Evolutionary conservation across 2,888 invertebrate species (phyloP).

Genomic region (Tinea trinotella): DNA sequence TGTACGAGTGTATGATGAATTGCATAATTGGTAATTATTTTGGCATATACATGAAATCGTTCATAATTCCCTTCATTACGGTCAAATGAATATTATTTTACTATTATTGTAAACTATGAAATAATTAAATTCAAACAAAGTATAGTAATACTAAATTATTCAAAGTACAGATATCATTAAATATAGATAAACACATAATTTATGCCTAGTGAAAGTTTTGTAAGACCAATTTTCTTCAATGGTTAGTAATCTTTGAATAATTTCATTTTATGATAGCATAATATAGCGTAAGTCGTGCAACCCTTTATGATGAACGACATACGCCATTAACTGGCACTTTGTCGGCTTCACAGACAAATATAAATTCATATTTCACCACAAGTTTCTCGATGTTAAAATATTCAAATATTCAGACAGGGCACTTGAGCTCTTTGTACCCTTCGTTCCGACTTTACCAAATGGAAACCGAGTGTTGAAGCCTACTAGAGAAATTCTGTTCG

Average conservation of each 20-base stretch:
- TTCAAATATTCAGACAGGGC: slow-evolving; percentile 62
- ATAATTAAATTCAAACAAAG: too few relatives aligned
- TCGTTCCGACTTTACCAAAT: slow-evolving; percentile 56
- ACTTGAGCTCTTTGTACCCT: slow-evolving; percentile 47
- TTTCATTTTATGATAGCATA: not conserved
- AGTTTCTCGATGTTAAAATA: slow-evolving; percentile 51
- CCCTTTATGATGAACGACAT: slow-evolving; percentile 18
- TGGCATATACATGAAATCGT: too few relatives aligned
- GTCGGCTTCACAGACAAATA: slow-evolving; percentile 18
- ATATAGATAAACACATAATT: too few relatives aligned
- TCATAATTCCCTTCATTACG: too few relatives aligned
- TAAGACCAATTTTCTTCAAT: too few relatives aligned
- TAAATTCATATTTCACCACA: slow-evolving; percentile 26
- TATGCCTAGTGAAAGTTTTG: too few relatives aligned
- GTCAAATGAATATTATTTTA: too few relatives aligned
- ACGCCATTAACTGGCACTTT: slow-evolving; percentile 21
- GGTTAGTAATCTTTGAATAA: not conserved
- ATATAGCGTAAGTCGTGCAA: not conserved
- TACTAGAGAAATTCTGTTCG: slow-evolving; percentile 54
- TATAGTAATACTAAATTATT: too few relatives aligned
- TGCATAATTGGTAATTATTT: too few relatives aligned
- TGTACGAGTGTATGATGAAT: too few relatives aligned
- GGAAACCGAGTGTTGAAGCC: slow-evolving; percentile 55
- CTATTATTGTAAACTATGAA: too few relatives aligned
- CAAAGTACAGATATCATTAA: too few relatives aligned